Evolutionary conservation across 2,888 invertebrate species (phyloP).

Genomic region (Conops quadrifasciatus): DNA sequence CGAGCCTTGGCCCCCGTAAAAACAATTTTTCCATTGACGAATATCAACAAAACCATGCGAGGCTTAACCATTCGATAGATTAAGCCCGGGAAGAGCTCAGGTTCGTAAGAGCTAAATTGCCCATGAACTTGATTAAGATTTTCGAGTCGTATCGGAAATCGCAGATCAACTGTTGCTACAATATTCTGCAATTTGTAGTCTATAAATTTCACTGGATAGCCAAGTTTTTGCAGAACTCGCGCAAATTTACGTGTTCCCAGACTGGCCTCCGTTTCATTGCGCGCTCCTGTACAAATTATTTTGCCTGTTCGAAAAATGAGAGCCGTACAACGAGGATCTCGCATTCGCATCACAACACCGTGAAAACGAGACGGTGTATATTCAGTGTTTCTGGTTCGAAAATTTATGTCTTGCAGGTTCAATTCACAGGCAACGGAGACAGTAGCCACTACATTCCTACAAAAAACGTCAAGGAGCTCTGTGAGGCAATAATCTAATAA

Average conservation of each 20-base stretch:
- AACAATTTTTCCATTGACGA: slow-evolving; percentile 99
- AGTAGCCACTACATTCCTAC: slow-evolving; percentile 83
- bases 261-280: slow-evolving; percentile 79
- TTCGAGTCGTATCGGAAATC: slow-evolving; percentile 78
- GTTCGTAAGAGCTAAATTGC: slow-evolving; percentile 90
- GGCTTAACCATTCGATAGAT: slow-evolving; percentile 98
- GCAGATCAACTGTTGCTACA: slow-evolving; percentile 78
- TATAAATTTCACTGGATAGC: slow-evolving; percentile 78
- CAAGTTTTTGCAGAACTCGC: slow-evolving; percentile 82
- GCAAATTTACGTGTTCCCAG: slow-evolving; percentile 83
- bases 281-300: slow-evolving; percentile 82
- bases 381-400: slow-evolving; percentile 82
- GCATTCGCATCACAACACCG: slow-evolving; percentile 83
- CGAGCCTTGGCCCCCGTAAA: slow-evolving; percentile 93
- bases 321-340: slow-evolving; percentile 80
- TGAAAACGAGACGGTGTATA: slow-evolving; percentile 84
- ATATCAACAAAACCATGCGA: slow-evolving; percentile 93
- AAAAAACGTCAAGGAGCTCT: slow-evolving; percentile 18
- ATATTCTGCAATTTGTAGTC: slow-evolving; percentile 84
- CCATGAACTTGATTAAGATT: slow-evolving; percentile 78
- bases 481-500: neutral
- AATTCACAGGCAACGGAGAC: slow-evolving; percentile 78
- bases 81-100: slow-evolving; percentile 98
- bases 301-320: slow-evolving; percentile 80
- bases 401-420: slow-evolving; percentile 78